These are phyloP conservation scores for Lepus americanus DNA, from an alignment of 2,113 vertebrate species.

Conservation along the genomic window DNA sequence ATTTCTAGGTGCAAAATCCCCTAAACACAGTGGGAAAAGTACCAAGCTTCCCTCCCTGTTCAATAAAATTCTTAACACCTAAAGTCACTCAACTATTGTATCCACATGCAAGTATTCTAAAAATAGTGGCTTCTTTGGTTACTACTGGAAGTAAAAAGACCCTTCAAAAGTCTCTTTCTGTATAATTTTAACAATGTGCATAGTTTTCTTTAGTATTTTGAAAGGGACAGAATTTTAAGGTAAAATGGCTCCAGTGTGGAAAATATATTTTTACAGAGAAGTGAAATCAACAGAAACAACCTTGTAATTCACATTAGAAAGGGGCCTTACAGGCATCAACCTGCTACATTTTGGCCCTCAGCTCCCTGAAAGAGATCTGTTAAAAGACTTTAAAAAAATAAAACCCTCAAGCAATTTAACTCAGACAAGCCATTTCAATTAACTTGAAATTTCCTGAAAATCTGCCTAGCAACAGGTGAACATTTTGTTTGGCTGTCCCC, in stretches of 20 bases:
- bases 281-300: neutral
- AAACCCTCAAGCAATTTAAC: slow-evolving; percentile 8
- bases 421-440: slow-evolving; percentile 1
- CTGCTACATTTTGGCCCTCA: neutral
- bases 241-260: slow-evolving; percentile 24
- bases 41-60: slow-evolving; percentile 66
- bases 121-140: neutral
- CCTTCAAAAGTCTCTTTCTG: slow-evolving; percentile 27
- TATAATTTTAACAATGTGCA: slow-evolving; percentile 10
- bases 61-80: neutral
- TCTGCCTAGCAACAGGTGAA: neutral
- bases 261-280: neutral
- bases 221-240: slow-evolving; percentile 5
- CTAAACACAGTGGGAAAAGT: slow-evolving; percentile 66
- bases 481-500: neutral
- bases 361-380: neutral
- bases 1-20: slow-evolving; percentile 67
- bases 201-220: slow-evolving; percentile 36
- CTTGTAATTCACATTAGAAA: neutral
- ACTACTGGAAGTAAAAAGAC: neutral
- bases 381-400: neutral
- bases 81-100: neutral
- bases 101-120: slow-evolving; percentile 17
- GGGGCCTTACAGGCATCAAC: neutral
- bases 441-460: neutral